These are phyloP conservation scores for Zhuqinia jingwanae DNA, from an alignment of 2,888 invertebrate genomes.

Conservation along the genomic window DNA sequence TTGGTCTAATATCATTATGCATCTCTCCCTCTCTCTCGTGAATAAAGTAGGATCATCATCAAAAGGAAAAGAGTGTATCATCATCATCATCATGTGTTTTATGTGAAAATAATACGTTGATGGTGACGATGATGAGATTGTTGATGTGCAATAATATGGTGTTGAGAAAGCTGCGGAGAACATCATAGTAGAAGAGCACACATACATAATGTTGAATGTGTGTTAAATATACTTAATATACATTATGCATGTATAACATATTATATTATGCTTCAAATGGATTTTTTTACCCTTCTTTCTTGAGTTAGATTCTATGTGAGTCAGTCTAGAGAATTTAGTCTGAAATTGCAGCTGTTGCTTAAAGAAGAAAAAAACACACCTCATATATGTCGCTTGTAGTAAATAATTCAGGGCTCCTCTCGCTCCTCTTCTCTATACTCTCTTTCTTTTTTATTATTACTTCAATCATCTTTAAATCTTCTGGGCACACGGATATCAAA, in stretches of 20 bases:
- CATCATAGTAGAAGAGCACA: no score
- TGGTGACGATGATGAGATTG: slow-evolving; percentile 54
- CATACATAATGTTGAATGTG: no score
- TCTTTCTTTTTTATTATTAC: neutral
- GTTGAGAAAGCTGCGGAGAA: slow-evolving; percentile 49
- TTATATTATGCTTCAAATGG: slow-evolving; percentile 50
- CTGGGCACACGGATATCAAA: slow-evolving; percentile 58
- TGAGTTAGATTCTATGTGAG: no score
- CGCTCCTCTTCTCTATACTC: no score
- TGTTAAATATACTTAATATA: no score
- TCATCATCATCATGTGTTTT: slow-evolving; percentile 41
- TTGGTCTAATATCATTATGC: no score
- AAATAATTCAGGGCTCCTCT: slow-evolving; percentile 23
- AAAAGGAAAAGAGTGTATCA: no score
- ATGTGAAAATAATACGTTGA: slow-evolving; percentile 63
- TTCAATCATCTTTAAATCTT: slow-evolving; percentile 29
- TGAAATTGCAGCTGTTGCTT: slow-evolving; percentile 36
- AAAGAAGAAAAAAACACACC: slow-evolving; percentile 25
- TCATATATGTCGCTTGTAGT: neutral
- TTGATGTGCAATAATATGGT: slow-evolving; percentile 45
- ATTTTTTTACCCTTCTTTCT: slow-evolving; percentile 29
- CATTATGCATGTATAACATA: no score
- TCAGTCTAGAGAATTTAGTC: neutral
- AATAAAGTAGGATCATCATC: neutral
- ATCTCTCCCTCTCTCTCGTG: neutral